Evolutionary conservation across 2,888 invertebrate genomes (phyloP).

Genomic region (Steinernema carpocapsae): DNA sequence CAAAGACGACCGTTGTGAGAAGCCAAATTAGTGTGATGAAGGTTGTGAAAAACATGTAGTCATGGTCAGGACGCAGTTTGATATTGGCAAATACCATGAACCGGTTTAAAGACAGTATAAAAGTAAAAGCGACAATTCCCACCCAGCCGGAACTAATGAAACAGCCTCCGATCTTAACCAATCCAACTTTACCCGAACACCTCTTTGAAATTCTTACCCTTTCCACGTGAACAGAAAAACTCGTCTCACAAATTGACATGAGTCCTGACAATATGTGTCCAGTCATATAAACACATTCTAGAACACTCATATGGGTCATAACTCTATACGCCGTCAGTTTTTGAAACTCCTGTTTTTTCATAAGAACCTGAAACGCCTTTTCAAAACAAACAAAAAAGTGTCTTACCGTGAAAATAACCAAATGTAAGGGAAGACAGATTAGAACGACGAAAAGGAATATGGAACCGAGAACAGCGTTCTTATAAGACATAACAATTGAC

Average conservation of each 20-base stretch:
- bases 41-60: background rate
- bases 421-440: background rate
- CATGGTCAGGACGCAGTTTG: background rate
- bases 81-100: background rate
- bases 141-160: conserved; percentile 6
- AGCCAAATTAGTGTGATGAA: background rate
- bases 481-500: background rate
- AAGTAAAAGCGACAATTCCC: background rate
- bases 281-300: background rate
- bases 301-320: conserved; percentile 24
- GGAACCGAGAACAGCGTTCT: background rate
- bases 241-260: background rate
- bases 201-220: background rate
- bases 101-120: background rate
- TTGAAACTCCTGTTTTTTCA: background rate
- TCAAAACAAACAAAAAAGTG: background rate
- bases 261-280: background rate
- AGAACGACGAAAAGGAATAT: background rate
- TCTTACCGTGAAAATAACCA: background rate
- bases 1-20: background rate
- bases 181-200: background rate
- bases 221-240: background rate
- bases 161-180: background rate
- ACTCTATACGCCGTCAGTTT: conserved; percentile 14
- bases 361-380: background rate